Conservation (phyloP, 2,113 vertebrate species). For the Empidonax traillii region DNA sequence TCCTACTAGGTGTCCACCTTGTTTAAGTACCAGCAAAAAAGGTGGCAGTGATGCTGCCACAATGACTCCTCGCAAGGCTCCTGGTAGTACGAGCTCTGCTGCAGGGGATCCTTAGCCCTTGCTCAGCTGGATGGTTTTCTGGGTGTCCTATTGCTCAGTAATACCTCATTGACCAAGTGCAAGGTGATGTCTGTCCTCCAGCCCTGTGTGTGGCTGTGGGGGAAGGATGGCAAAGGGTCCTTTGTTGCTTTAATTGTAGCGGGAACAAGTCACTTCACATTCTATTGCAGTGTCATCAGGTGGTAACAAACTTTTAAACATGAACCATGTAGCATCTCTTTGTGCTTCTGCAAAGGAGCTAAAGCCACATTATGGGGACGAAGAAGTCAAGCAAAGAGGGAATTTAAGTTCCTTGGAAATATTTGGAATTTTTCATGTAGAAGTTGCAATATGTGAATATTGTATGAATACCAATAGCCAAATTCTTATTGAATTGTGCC, state of each 20-base stretch:
- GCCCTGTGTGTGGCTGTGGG: fast-evolving
- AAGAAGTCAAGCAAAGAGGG: background rate
- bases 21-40: background rate
- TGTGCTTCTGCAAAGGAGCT: background rate
- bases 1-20: background rate
- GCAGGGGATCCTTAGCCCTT: background rate
- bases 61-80: background rate
- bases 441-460: background rate
- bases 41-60: background rate
- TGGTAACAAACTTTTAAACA: background rate
- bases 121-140: background rate
- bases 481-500: background rate
- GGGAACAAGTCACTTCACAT: background rate
- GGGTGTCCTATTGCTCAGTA: background rate
- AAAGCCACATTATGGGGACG: background rate
- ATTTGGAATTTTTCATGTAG: background rate
- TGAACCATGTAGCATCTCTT: background rate
- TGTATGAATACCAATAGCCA: background rate
- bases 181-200: background rate
- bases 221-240: background rate
- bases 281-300: background rate
- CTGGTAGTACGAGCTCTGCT: background rate
- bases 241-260: background rate
- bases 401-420: background rate
- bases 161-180: background rate